Base-by-base conservation (phyloP, 2,797 vertebrate species). In the Rhinophrynus dorsalis region DNA sequence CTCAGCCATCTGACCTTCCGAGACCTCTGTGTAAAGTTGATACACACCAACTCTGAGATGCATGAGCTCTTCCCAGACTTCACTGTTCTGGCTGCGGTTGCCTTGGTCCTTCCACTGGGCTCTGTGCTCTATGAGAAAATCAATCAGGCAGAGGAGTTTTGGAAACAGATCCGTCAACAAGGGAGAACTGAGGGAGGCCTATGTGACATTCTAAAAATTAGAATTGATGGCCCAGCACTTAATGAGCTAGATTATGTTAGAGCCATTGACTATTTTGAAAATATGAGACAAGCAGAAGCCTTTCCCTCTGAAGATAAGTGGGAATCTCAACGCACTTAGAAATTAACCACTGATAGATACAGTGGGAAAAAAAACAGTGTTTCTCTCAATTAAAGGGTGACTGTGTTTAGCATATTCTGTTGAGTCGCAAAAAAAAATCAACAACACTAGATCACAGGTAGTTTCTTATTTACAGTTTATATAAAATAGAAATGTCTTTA, bases 21-120 rank as follows among this genome's bases (percentile, higher is more conserved):
- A 35, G 83, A 87, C 7, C 77, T 88, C 15, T 88, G 89, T 0
- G 8, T 76, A 75, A 85, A 83, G 66, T 72, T 88, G 73, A 86
- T 77, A 0, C 83, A 81, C 52, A 73, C 63, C 32, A 79, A 33
- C 74, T 89, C 87, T 0, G 83, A 89, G 78, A 87, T 88, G 77
- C 84, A 83, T 0, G 76, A 87, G 40, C 84, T 88, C 63, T 90
- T 87, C 68, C 86, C 85, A 0, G 86, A 87, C 78, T 88, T 89
- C 0, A 84, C 85, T 0, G 40, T 81, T 20, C 78, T 88, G 0
- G 83, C 86, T 0, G 75, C 84, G 21, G 48, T 86, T 0, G 84
- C 79, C 23, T 68, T 85, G 75, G 80, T 72, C 13, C 44, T 88
- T 71, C 85, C 86, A 0, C 17, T 65, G 15, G 82, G 84, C 13